Base-by-base conservation (phyloP, 2,888 invertebrate genomes). In the Calliopum simillimum region DNA sequence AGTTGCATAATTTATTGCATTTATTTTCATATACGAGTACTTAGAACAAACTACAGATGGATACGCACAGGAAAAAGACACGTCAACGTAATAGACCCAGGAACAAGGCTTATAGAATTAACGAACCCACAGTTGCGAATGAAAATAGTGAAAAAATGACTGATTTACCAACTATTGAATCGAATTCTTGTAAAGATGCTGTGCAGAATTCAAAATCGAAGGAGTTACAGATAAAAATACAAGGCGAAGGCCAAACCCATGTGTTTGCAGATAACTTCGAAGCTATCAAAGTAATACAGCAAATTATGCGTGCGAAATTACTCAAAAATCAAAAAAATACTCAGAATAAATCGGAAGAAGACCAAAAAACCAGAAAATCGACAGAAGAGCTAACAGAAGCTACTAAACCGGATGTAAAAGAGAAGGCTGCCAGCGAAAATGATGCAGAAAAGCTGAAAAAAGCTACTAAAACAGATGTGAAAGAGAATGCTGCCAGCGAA, bases 71-170 rank as follows among this genome's bases (percentile, higher is more conserved):
- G 51, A 81, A 79, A 68, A 83, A 82, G 68, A 81, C 75, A 0
- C 79, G 83, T 59, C 75, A 77, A 69, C 80, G 83, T 68, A 83
- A 83, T 76, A 76, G 83, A 16, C 76, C 82, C 12, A 79, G 73
- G 74, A 83, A 83, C 71, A 84, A 83, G 71, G 79, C 79, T 16
- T 82, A 83, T 71, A 33, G 33, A 33, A 5, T 33, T 33, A 8
- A 6, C 33, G 33, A 33, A 33, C 33, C 1, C 8, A 33, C 8
- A 33, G 33, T 33, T 33, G 8, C 33, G 1, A 33, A 3, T 33
- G 33, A 33, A 33, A 33, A 8, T 33, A 8, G 33, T 33, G 33
- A 5, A n/a, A 19, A 53, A 16, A 21, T 41, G 23, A 51, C 23
- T 19, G 41, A 2, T 1, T 21, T 56, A 13, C 33, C 21, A 25